Evolutionary conservation across 2,888 invertebrate genomes (phyloP), one percentile per base, ranked within the genome.

Genomic region (Boloria selene): DNA sequence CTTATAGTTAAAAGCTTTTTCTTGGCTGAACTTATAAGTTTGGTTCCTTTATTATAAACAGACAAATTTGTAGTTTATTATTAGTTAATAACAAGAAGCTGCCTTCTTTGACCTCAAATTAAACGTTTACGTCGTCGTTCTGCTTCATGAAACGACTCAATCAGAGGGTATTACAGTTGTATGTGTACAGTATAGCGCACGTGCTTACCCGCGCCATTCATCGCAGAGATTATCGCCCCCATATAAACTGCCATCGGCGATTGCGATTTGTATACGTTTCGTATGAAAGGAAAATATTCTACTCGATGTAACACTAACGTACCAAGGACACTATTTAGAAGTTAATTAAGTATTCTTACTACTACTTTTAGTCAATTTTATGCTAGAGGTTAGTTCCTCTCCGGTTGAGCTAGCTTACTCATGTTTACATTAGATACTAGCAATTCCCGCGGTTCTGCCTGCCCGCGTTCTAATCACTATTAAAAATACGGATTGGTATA

Each of bases 81-180:
- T 13, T 26, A 17, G 7, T 13, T 22, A n/a, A 44, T 56, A 45
- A 18, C 18, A 44, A 55, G 18, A 55, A 14, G 31, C 31, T 22
- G 44, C 31, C 14, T 58, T 31, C n/a, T 55, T 22, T 16, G 44
- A 22, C 22, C 31, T 45, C 3, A 58, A 58, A 55, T 62, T 47
- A 55, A 62, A 62, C 31, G 47, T 47, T 49, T 49, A 38, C 22
- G 49, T 18, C 18, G 47, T 26, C 53, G 10, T 49, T 50, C 59
- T n/a, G 51, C 51, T 50, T 38, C 42, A 55, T 55, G 61, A 31
- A 55, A 58, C 61, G 65, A 58, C 66, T 62, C 66, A 69, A 69
- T 69, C 66, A 63, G 22, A 56, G 52, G 66, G 66, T 52, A 66
- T 69, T 61, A 69, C 66, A 62, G 47, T 17, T 13, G 51, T 17